These are phyloP conservation scores for Anabacerthia variegaticeps DNA, from an alignment of 2,797 vertebrate genomes.

Conservation along the genomic window DNA sequence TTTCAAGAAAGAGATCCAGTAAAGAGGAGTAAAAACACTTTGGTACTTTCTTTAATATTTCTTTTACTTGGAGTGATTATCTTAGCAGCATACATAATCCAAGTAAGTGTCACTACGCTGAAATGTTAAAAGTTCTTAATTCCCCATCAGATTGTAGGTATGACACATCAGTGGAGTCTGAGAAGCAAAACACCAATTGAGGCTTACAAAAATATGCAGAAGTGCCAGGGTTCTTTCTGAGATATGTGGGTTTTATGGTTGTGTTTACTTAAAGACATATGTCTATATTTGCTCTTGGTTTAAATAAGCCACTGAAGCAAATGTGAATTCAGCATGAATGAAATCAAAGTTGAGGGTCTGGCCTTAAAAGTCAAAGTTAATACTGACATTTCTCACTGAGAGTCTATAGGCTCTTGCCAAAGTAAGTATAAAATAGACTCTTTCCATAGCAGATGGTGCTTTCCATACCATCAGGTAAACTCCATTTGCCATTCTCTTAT, in stretches of 20 bases:
- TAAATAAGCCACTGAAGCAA: not conserved
- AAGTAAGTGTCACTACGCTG: constrained; percentile 53
- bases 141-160: not conserved
- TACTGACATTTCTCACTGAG: not conserved
- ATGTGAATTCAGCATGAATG: not conserved
- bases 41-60: constrained; percentile 64
- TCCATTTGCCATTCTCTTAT: not conserved
- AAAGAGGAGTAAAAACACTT: constrained; percentile 53
- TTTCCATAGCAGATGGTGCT: not conserved
- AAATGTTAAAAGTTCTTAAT: not conserved
- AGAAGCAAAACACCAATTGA: not conserved
- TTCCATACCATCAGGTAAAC: not conserved
- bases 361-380: not conserved
- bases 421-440: not conserved
- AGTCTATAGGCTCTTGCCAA: not conserved
- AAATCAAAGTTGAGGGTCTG: not conserved
- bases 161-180: not conserved
- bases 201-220: not conserved
- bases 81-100: constrained; percentile 52
- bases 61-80: constrained; percentile 68
- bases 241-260: not conserved
- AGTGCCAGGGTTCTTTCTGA: not conserved
- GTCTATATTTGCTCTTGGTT: not conserved
- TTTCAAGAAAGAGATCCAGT: constrained; percentile 59
- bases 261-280: not conserved